Conservation (phyloP, 2,888 invertebrate species). For the Gastrophysa polygoni region DNA sequence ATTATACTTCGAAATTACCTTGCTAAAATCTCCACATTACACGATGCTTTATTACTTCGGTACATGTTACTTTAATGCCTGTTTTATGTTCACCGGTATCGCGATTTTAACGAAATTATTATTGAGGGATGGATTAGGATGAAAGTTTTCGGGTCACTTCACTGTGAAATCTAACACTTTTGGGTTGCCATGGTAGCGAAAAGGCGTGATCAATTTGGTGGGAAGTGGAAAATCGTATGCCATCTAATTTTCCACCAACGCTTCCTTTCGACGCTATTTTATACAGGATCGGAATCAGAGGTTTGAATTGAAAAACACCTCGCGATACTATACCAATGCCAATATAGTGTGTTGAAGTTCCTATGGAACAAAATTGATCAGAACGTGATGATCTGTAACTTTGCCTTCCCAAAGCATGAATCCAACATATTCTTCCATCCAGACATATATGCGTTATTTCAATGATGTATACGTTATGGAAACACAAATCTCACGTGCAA, state of each 20-base stretch:
- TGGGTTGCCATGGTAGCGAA: conserved; percentile 46
- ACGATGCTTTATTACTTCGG: conserved; percentile 19
- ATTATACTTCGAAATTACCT: conserved; percentile 11
- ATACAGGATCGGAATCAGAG: conserved; percentile 6
- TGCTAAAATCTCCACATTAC: conserved; percentile 4
- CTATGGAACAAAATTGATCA: too few relatives aligned
- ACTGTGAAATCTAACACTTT: conserved; percentile 45
- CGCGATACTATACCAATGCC: too few relatives aligned
- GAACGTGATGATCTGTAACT: too few relatives aligned
- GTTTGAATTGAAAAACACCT: too few relatives aligned
- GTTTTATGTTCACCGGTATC: conserved; percentile 19
- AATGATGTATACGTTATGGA: too few relatives aligned
- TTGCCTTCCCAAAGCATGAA: too few relatives aligned
- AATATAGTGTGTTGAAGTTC: too few relatives aligned
- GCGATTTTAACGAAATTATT: conserved; percentile 22
- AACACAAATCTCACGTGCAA: too few relatives aligned
- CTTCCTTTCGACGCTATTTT: conserved; percentile 10
- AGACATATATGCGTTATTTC: too few relatives aligned
- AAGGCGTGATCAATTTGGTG: conserved; percentile 51
- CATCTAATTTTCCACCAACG: conserved; percentile 27
- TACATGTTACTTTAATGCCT: conserved; percentile 15
- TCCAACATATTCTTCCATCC: too few relatives aligned
- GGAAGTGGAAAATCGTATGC: conserved; percentile 26
- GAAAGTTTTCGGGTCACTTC: conserved; percentile 22
- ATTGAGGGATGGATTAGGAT: conserved; percentile 21